Evolutionary conservation across 2,113 vertebrate genomes (phyloP), one percentile per base, ranked within the genome.

Genomic region (Ciconia stormi): DNA sequence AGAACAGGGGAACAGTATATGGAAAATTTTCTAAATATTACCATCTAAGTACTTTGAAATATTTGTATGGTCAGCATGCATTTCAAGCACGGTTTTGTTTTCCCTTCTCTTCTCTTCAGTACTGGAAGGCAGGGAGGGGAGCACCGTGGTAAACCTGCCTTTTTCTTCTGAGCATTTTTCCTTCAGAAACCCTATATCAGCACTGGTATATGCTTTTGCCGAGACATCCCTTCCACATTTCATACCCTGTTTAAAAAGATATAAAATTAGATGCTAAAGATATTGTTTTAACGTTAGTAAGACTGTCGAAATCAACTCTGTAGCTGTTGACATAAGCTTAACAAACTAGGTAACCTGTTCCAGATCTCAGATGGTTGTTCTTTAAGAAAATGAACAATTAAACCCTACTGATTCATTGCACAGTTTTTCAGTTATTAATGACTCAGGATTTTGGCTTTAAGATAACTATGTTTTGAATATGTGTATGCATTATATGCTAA

Each of bases 381-480:
- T 70, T 76, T 30, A 42, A 77, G 78, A 88, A 88, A 82, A 82
- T 38, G 16, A 80, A 84, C 72, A 69, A 65, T 61, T 87, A 47
- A 89, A 32, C 49, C 32, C 66, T 85, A 30, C 20, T 80, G 62
- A 80, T 73, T 55, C 42, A 47, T 91, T 79, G 58, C 38, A 82
- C 32, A 49, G 53, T 65, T 85, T 83, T 58, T 76, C 69, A 82
- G n/a, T 42, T 85, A 71, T 29, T 76, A 80, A 63, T 87, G 61
- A 95, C 63, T 36, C 17, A n/a, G 40, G 69, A 79, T 91, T 94
- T 95, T 87, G 87, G 52, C 70, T 87, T 90, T 92, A 87, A 65
- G 77, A 61, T 76, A 91, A 50, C 69, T 82, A 0, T 82, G 73
- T 74, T 90, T 89, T 91, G 73, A 76, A 74, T 84, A 47, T 87